Conservation (phyloP, 2,113 vertebrate species). For the Poeciliopsis prolifica region DNA sequence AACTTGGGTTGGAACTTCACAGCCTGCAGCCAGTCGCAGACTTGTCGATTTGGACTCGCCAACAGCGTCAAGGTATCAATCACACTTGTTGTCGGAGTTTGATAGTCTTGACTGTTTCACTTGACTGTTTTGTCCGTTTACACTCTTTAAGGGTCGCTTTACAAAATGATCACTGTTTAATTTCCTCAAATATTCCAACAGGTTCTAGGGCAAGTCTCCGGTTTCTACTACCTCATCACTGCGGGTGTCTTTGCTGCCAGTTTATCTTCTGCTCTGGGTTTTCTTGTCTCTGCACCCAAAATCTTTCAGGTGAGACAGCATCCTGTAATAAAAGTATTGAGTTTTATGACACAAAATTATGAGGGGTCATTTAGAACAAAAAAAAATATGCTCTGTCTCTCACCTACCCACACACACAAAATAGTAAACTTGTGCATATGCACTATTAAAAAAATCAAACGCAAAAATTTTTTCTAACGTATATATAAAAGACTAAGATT, state of each 20-base stretch:
- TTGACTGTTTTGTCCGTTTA: not conserved
- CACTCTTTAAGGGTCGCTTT: not conserved
- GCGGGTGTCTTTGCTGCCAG: conserved; percentile 81
- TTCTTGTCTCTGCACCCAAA: conserved; percentile 81
- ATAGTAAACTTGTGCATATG: too few species aligned
- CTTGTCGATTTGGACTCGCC: conserved; percentile 71
- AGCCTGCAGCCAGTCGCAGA: conserved; percentile 48
- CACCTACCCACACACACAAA: too few species aligned
- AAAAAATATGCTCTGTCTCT: too few species aligned
- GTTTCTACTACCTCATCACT: conserved; percentile 73
- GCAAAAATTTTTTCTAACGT: too few species aligned
- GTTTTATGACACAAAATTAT: too few species aligned
- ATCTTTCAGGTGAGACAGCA: conserved; percentile 77
- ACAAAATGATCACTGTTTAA: not conserved
- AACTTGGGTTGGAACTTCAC: conserved; percentile 80
- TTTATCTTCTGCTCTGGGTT: conserved; percentile 82
- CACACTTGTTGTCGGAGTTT: not conserved
- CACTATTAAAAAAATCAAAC: too few species aligned
- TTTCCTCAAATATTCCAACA: conserved; percentile 28
- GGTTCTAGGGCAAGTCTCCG: conserved; percentile 76
- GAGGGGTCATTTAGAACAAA: too few species aligned
- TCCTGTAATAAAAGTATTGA: too few species aligned
- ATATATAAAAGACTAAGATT: too few species aligned
- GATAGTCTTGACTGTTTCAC: not conserved
- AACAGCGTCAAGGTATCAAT: conserved; percentile 69